A percentile compares a stretch with the other conserved stretches of the same genome.
These are phyloP conservation scores for Brachystomella parvula DNA, from an alignment of 1,140 invertebrate genomes.

Conservation along the genomic window DNA sequence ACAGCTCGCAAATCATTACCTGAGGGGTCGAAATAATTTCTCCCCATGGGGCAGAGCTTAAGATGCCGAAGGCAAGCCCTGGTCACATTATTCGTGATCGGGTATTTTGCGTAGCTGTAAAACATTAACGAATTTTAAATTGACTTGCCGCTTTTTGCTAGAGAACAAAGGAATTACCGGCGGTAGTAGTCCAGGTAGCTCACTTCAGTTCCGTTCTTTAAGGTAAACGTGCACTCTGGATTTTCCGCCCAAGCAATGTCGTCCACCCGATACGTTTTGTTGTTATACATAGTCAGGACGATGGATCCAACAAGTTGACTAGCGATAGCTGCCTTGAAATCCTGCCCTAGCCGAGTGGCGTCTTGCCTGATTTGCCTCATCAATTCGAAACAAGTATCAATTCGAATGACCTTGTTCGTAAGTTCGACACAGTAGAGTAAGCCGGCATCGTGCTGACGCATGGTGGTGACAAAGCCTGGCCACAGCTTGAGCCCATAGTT, in stretches of 20 bases:
- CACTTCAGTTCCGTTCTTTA: not conserved
- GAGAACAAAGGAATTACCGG: not conserved
- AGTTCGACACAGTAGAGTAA: conserved; percentile 55
- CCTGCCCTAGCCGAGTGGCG: conserved; percentile 39
- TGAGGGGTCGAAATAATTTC: no score
- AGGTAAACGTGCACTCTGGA: not conserved
- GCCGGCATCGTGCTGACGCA: conserved; percentile 62
- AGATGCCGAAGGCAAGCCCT: no score
- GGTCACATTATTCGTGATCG: not conserved
- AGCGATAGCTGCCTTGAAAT: conserved; percentile 7
- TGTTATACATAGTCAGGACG: conserved; percentile 21
- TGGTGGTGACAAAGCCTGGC: conserved; percentile 69
- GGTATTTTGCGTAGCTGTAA: not conserved
- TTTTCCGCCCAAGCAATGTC: conserved; percentile 10
- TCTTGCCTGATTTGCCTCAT: not conserved
- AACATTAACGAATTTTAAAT: not conserved
- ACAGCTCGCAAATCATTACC: not conserved
- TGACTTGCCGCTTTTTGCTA: not conserved
- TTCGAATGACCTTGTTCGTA: conserved; percentile 23
- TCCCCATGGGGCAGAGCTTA: no score
- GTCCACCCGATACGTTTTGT: conserved; percentile 20
- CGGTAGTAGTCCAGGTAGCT: conserved; percentile 18
- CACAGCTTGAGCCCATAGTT: conserved; percentile 55
- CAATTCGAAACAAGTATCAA: conserved; percentile 19
- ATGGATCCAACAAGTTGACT: conserved; percentile 16